Percentiles rank a stretch among this genome's conserved stretches.
These are phyloP conservation scores for Catostomus latipinnis DNA, from an alignment of 2,797 vertebrate genomes.

Conservation along the genomic window DNA sequence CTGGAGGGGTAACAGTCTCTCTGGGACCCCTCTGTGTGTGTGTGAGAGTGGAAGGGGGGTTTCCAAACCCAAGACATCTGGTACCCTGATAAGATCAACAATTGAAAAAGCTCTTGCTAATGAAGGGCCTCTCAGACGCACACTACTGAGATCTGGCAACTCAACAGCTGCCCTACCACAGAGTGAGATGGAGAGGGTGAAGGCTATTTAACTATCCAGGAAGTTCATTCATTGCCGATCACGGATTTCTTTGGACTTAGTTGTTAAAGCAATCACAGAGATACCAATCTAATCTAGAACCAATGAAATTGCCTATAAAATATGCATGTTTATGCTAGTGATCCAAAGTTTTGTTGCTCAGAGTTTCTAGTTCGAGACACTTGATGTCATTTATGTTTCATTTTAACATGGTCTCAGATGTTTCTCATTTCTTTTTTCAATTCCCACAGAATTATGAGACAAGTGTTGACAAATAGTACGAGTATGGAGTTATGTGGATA, in stretches of 20 bases:
- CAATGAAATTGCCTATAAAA: constrained; percentile 35
- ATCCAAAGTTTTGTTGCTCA: too few relatives aligned
- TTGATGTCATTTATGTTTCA: too few relatives aligned
- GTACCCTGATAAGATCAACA: constrained; percentile 91
- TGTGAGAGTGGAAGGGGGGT: constrained; percentile 54
- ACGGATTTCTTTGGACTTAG: constrained; percentile 27
- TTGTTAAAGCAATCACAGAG: constrained; percentile 47
- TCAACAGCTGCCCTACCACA: constrained; percentile 70
- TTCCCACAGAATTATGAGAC: too few relatives aligned
- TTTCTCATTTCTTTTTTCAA: too few relatives aligned
- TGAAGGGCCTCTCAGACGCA: constrained; percentile 84
- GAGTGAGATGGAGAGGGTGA: constrained; percentile 20
- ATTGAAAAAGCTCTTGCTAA: constrained; percentile 90
- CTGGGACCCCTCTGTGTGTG: constrained; percentile 72
- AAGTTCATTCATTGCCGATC: constrained; percentile 32
- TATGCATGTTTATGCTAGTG: neutral
- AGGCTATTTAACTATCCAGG: constrained; percentile 28
- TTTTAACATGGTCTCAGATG: too few relatives aligned
- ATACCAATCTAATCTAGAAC: constrained; percentile 30
- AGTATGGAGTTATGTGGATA: too few relatives aligned
- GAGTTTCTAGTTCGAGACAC: too few relatives aligned
- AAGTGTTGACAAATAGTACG: too few relatives aligned
- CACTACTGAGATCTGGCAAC: constrained; percentile 83
- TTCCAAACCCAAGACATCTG: constrained; percentile 91
- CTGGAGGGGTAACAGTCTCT: constrained; percentile 81